Conservation (phyloP, 1,140 invertebrate genomes). For the Drosophila bocki region DNA sequence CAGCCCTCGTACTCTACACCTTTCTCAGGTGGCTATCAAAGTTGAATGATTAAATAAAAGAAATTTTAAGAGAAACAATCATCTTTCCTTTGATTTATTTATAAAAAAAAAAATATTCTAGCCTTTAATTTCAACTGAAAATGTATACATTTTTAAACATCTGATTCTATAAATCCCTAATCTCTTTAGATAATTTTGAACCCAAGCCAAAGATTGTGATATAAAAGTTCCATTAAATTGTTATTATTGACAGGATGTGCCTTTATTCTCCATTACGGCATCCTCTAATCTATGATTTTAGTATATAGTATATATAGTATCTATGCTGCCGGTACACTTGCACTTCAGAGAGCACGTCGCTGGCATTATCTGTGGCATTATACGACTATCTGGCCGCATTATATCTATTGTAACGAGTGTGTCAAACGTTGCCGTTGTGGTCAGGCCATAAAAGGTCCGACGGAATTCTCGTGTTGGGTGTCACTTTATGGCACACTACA, state of each 20-base stretch:
- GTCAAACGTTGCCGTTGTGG: slow-evolving; percentile 50
- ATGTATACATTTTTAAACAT: too few species aligned
- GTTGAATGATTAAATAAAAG: slow-evolving; percentile 29
- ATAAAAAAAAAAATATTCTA: neutral
- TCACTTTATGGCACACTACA: slow-evolving; percentile 64
- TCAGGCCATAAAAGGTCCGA: slow-evolving; percentile 64
- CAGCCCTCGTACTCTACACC: slow-evolving; percentile 49
- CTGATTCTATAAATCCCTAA: neutral
- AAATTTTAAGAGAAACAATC: neutral
- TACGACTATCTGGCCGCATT: slow-evolving; percentile 17
- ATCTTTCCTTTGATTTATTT: neutral
- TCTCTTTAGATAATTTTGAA: too few species aligned
- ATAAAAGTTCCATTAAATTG: neutral
- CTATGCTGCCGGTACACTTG: slow-evolving; percentile 31
- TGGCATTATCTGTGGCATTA: slow-evolving; percentile 37
- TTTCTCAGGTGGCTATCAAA: slow-evolving; percentile 63
- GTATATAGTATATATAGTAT: slow-evolving; percentile 12
- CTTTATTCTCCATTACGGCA: slow-evolving; percentile 12
- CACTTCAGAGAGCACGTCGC: slow-evolving; percentile 39
- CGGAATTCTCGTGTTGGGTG: slow-evolving; percentile 65
- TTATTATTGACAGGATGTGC: slow-evolving; percentile 9
- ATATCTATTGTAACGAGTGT: slow-evolving; percentile 50
- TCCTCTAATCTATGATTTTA: slow-evolving; percentile 27
- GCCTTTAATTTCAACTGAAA: too few species aligned
- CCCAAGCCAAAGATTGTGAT: neutral